Conservation (phyloP, 2,113 vertebrate species). For the Cavia porcellus region DNA sequence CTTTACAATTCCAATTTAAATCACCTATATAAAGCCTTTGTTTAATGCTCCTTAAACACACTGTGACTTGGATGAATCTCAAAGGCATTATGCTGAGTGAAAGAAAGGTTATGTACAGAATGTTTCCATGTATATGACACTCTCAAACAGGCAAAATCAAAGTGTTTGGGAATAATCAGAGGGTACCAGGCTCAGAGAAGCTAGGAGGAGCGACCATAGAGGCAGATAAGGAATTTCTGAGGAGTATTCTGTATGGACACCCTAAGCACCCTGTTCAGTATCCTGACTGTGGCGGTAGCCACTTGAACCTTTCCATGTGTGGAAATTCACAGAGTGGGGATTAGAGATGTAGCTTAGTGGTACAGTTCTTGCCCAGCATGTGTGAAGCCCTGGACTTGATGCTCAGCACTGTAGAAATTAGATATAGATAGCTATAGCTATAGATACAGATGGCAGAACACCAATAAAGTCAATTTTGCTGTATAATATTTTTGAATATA, state of each 20-base stretch:
- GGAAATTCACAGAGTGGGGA: not conserved
- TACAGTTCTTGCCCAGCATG: not conserved
- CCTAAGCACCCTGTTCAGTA: not conserved
- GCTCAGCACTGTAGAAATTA: not conserved
- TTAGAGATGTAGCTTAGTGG: no score
- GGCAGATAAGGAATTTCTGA: not conserved
- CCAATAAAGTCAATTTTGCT: not conserved
- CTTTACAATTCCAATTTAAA: not conserved
- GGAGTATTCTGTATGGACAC: not conserved
- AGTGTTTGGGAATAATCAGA: not conserved
- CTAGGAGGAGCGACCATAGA: not conserved
- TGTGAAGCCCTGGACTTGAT: not conserved
- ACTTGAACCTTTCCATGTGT: not conserved
- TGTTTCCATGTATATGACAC: conserved; percentile 42
- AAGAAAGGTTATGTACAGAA: conserved; percentile 32
- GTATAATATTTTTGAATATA: not conserved
- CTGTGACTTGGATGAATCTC: conserved; percentile 27
- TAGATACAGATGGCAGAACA: not conserved
- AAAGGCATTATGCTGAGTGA: conserved; percentile 1
- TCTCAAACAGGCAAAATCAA: not conserved
- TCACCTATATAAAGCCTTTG: conserved; percentile 20
- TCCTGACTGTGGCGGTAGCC: not conserved
- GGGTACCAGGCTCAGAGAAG: not conserved
- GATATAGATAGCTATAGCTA: not conserved
- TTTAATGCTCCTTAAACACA: not conserved